A percentile compares a stretch with the other conserved stretches of the same genome.
Conservation (phyloP, 2,888 invertebrate genomes). For the Pollenia angustigena region DNA sequence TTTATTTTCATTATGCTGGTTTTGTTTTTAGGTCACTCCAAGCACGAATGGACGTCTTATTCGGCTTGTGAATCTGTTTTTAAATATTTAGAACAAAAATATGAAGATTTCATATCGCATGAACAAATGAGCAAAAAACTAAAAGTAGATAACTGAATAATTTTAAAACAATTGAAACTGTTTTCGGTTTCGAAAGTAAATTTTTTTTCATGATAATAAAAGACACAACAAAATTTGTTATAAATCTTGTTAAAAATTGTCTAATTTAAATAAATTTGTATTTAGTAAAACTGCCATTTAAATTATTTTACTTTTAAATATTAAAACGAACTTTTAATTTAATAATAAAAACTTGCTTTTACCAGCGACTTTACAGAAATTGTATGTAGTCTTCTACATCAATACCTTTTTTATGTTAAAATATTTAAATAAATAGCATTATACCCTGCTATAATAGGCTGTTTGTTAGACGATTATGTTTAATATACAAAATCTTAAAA, state of each 20-base stretch:
- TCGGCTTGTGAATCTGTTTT: conserved; percentile 88
- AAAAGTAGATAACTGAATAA: conserved; percentile 50
- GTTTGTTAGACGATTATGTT: no score
- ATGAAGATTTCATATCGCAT: conserved; percentile 73
- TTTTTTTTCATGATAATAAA: neutral
- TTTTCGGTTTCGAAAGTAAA: neutral
- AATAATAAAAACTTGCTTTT: no score
- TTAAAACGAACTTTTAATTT: no score
- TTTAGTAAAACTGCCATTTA: neutral
- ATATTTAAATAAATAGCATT: no score
- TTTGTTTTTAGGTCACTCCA: conserved; percentile 85
- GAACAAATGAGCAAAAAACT: conserved; percentile 59
- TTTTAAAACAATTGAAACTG: neutral
- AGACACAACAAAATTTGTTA: neutral
- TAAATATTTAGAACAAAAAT: conserved; percentile 85
- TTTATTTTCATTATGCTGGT: neutral
- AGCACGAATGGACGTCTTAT: conserved; percentile 90
- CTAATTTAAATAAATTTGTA: conserved; percentile 27
- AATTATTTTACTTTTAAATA: no score
- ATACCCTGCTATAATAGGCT: no score
- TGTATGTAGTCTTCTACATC: no score
- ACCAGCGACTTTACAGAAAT: no score
- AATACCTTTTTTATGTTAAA: no score
- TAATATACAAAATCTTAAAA: no score
- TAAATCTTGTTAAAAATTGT: conserved; percentile 12